Conservation (phyloP, 2,888 invertebrate species). For the Pachymerium ferrugineum region DNA sequence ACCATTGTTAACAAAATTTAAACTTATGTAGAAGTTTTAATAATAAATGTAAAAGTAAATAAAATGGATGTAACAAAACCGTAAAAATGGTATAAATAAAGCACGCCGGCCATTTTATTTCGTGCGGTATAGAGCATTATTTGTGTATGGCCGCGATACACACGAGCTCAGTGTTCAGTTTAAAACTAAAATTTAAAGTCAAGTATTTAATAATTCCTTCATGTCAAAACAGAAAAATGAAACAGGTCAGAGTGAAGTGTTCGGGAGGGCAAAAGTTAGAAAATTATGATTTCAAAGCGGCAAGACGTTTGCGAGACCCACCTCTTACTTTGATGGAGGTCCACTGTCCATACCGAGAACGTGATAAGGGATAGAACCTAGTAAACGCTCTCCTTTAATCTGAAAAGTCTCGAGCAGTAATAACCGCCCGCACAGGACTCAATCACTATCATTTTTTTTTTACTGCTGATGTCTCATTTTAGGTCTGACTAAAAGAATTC, state of each 20-base stretch:
- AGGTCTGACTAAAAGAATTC: too few relatives aligned
- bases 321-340: neutral
- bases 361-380: neutral
- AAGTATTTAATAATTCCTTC: too few relatives aligned
- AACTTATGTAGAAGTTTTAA: too few relatives aligned
- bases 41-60: too few relatives aligned
- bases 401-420: neutral
- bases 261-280: neutral
- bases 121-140: too few relatives aligned
- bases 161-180: too few relatives aligned
- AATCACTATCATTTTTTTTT: neutral
- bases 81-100: too few relatives aligned
- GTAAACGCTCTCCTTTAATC: neutral
- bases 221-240: neutral
- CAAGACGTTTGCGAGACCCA: neutral
- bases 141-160: too few relatives aligned
- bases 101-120: too few relatives aligned
- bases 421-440: neutral
- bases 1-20: too few relatives aligned
- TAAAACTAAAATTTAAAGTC: too few relatives aligned
- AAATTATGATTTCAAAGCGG: constrained; percentile 6
- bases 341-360: neutral
- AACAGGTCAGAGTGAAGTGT: neutral
- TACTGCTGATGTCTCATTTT: constrained; percentile 6
- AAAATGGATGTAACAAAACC: too few relatives aligned